phyloP scores from a whole-genome alignment of 2,113 vertebrate genomes.

The Tragelaphus imberbis region DNA sequence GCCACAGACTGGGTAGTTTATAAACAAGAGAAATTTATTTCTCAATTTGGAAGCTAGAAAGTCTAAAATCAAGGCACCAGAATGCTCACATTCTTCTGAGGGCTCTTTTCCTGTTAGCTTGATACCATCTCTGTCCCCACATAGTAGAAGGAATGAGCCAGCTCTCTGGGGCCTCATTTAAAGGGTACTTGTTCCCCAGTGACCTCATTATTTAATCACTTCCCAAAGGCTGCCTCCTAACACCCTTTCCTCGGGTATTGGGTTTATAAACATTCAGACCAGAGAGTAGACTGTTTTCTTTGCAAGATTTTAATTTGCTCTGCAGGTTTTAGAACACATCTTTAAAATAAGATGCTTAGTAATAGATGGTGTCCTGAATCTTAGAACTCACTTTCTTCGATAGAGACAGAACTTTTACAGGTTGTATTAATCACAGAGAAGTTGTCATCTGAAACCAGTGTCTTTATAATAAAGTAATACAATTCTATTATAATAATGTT shows the following conservation, averaged over 20 bases:
- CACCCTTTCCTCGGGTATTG: neutral
- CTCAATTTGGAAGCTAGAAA: neutral
- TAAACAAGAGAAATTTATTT: neutral
- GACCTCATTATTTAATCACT: neutral
- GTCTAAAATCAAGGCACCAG: neutral
- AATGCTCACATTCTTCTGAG: neutral
- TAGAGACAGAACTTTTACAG: neutral
- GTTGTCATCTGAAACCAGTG: neutral
- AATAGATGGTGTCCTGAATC: neutral
- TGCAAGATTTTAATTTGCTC: neutral
- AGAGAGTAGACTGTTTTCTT: neutral
- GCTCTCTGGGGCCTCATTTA: neutral
- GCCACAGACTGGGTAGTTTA: neutral
- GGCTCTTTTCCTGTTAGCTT: neutral
- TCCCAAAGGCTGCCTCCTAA: neutral
- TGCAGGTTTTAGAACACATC: neutral
- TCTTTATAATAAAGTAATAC: neutral
- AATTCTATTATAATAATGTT: neutral
- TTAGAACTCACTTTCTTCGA: neutral
- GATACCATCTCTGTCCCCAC: neutral
- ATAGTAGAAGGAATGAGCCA: neutral
- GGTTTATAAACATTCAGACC: neutral
- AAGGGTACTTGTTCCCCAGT: neutral
- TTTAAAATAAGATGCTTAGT: slow-evolving; percentile 18
- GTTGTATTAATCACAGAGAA: neutral